phyloP scores from a whole-genome alignment of 2,888 invertebrate genomes.

The Dryococelus australis region DNA sequence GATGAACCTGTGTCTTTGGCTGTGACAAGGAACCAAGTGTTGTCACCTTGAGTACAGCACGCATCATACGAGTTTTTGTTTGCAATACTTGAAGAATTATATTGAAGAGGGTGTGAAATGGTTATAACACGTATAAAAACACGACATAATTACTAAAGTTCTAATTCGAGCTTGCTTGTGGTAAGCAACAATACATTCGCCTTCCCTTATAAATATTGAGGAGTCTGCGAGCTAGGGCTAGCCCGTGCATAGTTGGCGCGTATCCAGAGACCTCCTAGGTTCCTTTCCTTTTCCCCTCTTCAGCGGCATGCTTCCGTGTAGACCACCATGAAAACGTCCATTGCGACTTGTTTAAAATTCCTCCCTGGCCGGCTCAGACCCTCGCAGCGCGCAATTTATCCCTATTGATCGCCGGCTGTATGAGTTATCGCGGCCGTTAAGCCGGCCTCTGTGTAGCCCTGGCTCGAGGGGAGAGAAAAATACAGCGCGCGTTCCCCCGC shows the following conservation, averaged over 20 bases:
- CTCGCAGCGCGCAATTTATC: not conserved
- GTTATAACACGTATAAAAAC: no score
- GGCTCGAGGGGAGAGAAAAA: not conserved
- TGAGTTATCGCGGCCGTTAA: not conserved
- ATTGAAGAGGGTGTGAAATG: no score
- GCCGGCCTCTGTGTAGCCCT: not conserved
- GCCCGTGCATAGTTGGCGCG: slow-evolving; percentile 3
- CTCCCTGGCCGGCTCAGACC: not conserved
- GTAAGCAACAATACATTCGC: not conserved
- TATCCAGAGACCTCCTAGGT: not conserved
- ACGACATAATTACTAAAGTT: no score
- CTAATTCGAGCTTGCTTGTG: not conserved
- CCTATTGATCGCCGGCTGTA: not conserved
- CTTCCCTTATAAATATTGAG: not conserved
- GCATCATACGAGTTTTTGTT: no score
- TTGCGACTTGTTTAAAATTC: not conserved
- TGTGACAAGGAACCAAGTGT: no score
- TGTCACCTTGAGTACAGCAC: no score
- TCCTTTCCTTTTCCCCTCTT: not conserved
- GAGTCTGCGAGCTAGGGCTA: not conserved
- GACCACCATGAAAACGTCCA: not conserved
- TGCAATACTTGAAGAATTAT: no score
- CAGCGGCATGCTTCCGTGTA: not conserved
- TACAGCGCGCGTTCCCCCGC: not conserved
- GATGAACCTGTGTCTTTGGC: no score